Conservation (phyloP, 2,888 invertebrate genomes). For the Metallyticus violacea region DNA sequence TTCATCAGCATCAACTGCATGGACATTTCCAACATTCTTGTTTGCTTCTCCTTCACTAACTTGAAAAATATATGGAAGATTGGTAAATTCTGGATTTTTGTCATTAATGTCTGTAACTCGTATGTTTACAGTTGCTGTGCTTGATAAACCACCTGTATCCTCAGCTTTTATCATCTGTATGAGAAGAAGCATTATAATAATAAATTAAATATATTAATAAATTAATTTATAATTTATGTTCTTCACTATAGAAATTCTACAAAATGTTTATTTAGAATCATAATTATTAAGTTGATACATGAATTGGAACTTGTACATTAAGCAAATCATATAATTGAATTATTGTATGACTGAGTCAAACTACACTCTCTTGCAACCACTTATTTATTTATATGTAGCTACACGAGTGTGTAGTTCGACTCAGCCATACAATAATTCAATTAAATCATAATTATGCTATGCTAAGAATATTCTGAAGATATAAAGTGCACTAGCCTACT, state of each 20-base stretch:
- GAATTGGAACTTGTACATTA: too few relatives aligned
- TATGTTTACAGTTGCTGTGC: slow-evolving; percentile 81
- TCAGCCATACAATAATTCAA: too few relatives aligned
- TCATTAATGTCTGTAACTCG: slow-evolving; percentile 90
- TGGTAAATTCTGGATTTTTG: slow-evolving; percentile 86
- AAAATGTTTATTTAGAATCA: too few relatives aligned
- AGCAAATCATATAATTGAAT: too few relatives aligned
- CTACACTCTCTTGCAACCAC: too few relatives aligned
- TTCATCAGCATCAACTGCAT: slow-evolving; percentile 82
- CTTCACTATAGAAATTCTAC: too few relatives aligned
- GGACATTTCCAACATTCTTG: slow-evolving; percentile 66
- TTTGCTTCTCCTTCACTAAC: slow-evolving; percentile 68
- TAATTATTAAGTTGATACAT: too few relatives aligned
- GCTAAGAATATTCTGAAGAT: neutral
- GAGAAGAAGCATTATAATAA: slow-evolving; percentile 26
- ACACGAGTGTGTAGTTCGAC: too few relatives aligned
- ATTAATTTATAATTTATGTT: too few relatives aligned
- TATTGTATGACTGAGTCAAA: too few relatives aligned
- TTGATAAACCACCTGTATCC: slow-evolving; percentile 78
- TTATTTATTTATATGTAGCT: too few relatives aligned
- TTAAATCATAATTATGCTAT: neutral
- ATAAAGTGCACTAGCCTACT: neutral
- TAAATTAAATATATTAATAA: too few relatives aligned
- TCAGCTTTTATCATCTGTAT: slow-evolving; percentile 75
- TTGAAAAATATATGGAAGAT: slow-evolving; percentile 74